phyloP scores from a whole-genome alignment of 2,797 vertebrate genomes.

The Melanogrammus aeglefinus region DNA sequence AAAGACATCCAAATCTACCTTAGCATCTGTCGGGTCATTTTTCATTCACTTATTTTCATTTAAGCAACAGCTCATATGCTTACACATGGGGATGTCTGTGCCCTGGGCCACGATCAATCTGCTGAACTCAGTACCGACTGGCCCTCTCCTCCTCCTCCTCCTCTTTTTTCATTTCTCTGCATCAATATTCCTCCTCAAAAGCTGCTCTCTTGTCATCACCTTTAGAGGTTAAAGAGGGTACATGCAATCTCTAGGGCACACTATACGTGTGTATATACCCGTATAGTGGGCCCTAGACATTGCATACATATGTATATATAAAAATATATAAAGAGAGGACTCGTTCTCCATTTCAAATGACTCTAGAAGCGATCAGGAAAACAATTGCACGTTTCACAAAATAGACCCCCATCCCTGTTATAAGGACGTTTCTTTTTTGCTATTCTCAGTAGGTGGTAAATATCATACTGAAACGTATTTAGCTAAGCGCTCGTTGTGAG shows the following conservation, averaged over 20 bases:
- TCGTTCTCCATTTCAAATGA: neutral
- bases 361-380: no score
- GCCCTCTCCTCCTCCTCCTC: neutral
- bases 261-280: no score
- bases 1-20: neutral
- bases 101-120: neutral
- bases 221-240: neutral
- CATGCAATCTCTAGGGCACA: neutral
- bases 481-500: no score
- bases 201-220: neutral
- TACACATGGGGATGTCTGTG: neutral
- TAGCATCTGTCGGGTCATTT: neutral
- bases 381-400: neutral
- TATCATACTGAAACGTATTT: no score
- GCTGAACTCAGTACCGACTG: neutral
- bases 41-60: neutral
- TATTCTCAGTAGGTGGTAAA: neutral
- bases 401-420: neutral
- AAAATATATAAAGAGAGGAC: neutral
- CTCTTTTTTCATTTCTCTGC: neutral
- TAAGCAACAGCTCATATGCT: neutral
- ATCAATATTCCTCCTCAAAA: neutral
- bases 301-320: no score
- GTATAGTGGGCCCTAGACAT: no score
- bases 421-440: neutral